Evolutionary conservation across 2,888 invertebrate species (phyloP).

Genomic region (Mesorhabditis belari): DNA sequence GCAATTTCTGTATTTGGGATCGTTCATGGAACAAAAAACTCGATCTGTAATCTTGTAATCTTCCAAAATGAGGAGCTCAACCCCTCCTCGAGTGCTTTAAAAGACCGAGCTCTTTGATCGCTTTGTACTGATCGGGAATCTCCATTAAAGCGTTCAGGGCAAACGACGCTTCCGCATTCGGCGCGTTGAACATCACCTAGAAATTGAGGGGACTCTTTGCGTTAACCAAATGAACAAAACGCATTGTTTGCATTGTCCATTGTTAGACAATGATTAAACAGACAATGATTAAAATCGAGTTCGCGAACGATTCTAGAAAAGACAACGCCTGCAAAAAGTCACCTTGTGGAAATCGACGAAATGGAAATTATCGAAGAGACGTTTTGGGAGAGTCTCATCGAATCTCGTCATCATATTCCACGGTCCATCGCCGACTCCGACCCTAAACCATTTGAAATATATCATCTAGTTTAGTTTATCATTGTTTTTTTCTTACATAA

Average conservation of each 20-base stretch:
- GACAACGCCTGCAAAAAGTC: background rate
- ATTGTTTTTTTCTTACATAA: conserved; percentile 50
- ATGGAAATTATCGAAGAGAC: conserved; percentile 60
- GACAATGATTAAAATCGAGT: background rate
- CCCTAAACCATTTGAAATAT: conserved; percentile 31
- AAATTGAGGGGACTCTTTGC: background rate
- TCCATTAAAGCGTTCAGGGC: conserved; percentile 60
- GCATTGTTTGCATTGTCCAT: background rate
- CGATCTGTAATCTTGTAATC: too few relatives aligned
- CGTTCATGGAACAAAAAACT: background rate
- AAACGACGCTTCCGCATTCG: conserved; percentile 55
- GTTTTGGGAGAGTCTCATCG: conserved; percentile 57
- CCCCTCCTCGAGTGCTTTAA: conserved; percentile 47
- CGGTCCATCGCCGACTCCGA: conserved; percentile 60
- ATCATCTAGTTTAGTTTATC: conserved; percentile 1
- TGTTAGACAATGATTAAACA: background rate
- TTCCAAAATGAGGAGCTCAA: too few relatives aligned
- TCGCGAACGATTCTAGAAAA: background rate
- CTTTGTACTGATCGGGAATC: conserved; percentile 54
- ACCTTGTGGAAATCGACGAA: conserved; percentile 59
- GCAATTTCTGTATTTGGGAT: background rate
- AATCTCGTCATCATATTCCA: conserved; percentile 59
- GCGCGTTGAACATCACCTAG: conserved; percentile 52
- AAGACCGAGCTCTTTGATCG: conserved; percentile 45
- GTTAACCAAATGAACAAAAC: background rate